These are phyloP conservation scores for Aelia acuminata DNA, from an alignment of 2,888 invertebrate genomes.

Conservation along the genomic window DNA sequence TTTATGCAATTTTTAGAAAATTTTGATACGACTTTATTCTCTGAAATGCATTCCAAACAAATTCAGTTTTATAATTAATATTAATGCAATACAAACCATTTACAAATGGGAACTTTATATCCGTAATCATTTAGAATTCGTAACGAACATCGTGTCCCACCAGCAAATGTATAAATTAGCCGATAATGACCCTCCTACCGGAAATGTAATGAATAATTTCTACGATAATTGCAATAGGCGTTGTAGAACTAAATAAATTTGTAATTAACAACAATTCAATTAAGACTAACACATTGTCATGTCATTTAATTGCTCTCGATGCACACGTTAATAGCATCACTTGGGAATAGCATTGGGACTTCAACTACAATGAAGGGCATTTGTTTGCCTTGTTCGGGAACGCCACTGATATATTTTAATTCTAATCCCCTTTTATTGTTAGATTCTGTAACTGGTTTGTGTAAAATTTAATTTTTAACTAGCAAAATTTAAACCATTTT, in stretches of 20 bases:
- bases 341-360: background rate
- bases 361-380: constrained; percentile 3
- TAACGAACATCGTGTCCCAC: background rate
- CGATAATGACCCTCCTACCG: background rate
- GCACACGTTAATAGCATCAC: background rate
- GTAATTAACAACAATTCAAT: constrained; percentile 38
- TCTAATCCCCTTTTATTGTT: background rate
- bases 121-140: background rate
- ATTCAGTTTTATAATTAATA: too few species aligned
- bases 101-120: background rate
- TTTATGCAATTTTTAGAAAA: too few species aligned
- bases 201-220: constrained; percentile 21
- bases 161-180: background rate
- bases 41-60: too few species aligned
- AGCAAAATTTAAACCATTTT: background rate
- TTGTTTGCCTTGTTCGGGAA: background rate
- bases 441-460: background rate
- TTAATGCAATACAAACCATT: background rate
- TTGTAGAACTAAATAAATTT: constrained; percentile 7
- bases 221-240: background rate
- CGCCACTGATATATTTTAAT: background rate
- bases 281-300: constrained; percentile 25
- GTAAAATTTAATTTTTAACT: background rate
- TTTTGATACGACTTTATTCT: too few species aligned
- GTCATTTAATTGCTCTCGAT: constrained; percentile 16